Evolutionary conservation across 2,888 invertebrate genomes (phyloP), one percentile per base, ranked within the genome.

Genomic region (Leucoma salicis): DNA sequence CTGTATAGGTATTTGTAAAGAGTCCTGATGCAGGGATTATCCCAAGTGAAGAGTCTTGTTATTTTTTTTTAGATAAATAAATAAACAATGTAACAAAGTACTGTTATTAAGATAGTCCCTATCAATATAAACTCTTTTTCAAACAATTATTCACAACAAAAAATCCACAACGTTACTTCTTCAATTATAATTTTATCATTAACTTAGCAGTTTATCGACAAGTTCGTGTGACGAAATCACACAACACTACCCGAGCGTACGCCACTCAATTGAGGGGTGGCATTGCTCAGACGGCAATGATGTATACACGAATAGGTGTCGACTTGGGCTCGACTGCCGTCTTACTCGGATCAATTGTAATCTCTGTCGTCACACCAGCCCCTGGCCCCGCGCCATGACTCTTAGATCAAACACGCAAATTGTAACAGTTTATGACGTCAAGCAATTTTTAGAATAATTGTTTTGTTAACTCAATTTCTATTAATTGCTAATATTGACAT

Each of bases 271-370:
- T 71, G 61, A 75, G 74, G 78, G 78, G 75, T 81, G 79, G 74
- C 77, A 68, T 66, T 74, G 72, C 73, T 80, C 75, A 78, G 78
- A 76, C 78, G 66, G 70, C 69, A 76, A 75, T 78, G 75, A 72
- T 68, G 72, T 75, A 67, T 66, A 76, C 74, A 67, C 69, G 69
- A 75, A 70, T 77, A 75, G 72, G 74, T 76, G 78, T 74, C 70
- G 70, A 66, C 63, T 53, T 49, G 55, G 41, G 57, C 57, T 60
- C 52, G 57, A 44, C 53, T 53, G 63, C 65, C 70, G 72, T 70
- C 71, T 75, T 76, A 67, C 57, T 73, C 63, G 76, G 80, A 80
- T 80, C 80, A 81, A 79, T 80, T 74, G 70, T 78, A 78, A 80
- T 78, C 79, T 75, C 63, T 71, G 70, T 67, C 77, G 77, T 78